Evolutionary conservation across 2,113 vertebrate species (phyloP).

Genomic region (Mionectes macconnelli): DNA sequence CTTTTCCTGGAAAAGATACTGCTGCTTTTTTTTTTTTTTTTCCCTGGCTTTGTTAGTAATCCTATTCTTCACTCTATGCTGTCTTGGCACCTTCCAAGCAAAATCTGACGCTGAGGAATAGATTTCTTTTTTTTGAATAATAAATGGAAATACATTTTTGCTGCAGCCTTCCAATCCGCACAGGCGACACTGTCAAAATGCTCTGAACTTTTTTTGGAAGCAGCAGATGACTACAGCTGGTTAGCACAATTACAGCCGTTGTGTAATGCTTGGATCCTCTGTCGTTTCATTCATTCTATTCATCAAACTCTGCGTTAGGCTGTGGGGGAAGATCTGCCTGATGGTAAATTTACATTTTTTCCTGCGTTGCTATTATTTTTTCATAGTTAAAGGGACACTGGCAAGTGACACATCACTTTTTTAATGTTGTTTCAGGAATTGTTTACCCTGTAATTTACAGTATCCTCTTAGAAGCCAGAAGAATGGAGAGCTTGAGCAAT

Average conservation of each 20-base stretch:
- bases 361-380: not conserved
- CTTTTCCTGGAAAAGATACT: not conserved
- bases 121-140: not conserved
- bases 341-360: conserved; percentile 55
- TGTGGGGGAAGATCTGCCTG: conserved; percentile 11
- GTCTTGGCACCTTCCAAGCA: conserved; percentile 45
- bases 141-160: conserved; percentile 50
- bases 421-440: not conserved
- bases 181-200: conserved; percentile 16
- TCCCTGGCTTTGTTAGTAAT: not conserved
- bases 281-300: conserved; percentile 52
- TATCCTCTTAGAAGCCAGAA: conserved; percentile 23
- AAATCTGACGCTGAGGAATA: conserved; percentile 37
- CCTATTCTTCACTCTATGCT: not conserved
- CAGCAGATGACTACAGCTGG: conserved; percentile 70
- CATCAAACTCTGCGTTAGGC: conserved; percentile 18
- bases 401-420: conserved; percentile 25
- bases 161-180: conserved; percentile 14
- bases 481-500: conserved; percentile 1
- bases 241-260: conserved; percentile 61
- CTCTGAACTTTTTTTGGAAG: conserved; percentile 67
- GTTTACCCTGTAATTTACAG: conserved; percentile 48
- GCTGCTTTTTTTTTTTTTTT: not conserved
- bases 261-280: conserved; percentile 40
- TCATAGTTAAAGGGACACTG: conserved; percentile 28